phyloP scores from a whole-genome alignment of 92 coral and sea anemone species.

The Porites rus region DNA sequence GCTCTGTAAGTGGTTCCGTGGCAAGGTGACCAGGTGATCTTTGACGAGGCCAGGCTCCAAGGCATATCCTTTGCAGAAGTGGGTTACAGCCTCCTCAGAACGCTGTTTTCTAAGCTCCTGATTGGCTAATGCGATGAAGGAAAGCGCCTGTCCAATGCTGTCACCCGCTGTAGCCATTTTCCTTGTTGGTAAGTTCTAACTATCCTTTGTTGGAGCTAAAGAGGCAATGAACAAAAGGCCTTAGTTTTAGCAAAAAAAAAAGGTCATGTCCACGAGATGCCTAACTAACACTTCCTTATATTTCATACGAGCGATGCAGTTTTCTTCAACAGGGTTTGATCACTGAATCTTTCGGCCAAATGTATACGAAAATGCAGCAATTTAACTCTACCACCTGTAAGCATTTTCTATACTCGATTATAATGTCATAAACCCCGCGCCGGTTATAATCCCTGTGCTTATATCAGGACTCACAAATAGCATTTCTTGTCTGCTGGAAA shows the following conservation, averaged over 20 bases:
- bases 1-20: slow-evolving; percentile 57
- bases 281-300: too few relatives aligned
- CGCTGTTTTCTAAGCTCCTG: slow-evolving; percentile 72
- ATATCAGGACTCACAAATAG: too few relatives aligned
- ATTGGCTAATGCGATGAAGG: slow-evolving; percentile 66
- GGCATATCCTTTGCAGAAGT: slow-evolving; percentile 80
- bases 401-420: too few relatives aligned
- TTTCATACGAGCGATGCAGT: too few relatives aligned
- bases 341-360: too few relatives aligned
- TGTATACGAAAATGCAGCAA: too few relatives aligned
- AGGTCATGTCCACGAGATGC: too few relatives aligned
- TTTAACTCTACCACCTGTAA: too few relatives aligned
- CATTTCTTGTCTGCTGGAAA: too few relatives aligned
- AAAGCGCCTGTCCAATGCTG: slow-evolving; percentile 39
- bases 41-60: slow-evolving; percentile 81
- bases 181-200: neutral
- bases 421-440: too few relatives aligned
- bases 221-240: neutral
- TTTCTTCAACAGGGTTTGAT: too few relatives aligned
- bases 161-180: neutral
- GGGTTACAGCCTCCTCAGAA: slow-evolving; percentile 80
- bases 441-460: too few relatives aligned
- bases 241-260: neutral
- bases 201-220: neutral
- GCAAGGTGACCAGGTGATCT: slow-evolving; percentile 70